Evolutionary conservation across 2,113 vertebrate species (phyloP).

Genomic region (Charadrius vociferus): DNA sequence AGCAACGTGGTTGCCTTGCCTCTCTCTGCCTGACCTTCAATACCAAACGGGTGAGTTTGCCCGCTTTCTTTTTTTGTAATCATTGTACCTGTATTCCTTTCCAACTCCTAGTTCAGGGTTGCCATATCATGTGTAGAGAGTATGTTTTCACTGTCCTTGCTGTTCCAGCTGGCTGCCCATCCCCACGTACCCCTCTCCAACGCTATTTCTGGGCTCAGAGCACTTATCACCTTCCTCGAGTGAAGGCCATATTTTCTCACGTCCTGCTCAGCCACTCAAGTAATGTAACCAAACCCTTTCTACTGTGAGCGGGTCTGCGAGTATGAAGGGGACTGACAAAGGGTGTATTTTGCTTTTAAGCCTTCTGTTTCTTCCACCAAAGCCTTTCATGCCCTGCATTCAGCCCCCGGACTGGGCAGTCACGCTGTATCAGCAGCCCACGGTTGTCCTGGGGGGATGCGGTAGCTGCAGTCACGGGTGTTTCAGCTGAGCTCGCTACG

Average conservation of each 20-base stretch:
- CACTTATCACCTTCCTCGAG: background rate
- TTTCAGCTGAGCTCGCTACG: accelerated
- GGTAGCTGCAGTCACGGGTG: background rate
- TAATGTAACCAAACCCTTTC: background rate
- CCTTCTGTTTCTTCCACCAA: background rate
- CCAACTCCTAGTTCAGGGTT: background rate
- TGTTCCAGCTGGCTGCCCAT: background rate
- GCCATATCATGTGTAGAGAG: background rate
- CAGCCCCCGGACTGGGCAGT: background rate
- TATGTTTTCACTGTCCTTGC: background rate
- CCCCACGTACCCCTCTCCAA: background rate
- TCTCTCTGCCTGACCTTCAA: background rate
- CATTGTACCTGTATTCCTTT: background rate
- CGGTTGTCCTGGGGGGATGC: accelerated
- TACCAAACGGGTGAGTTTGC: background rate
- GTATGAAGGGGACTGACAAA: background rate
- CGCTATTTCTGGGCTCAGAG: background rate
- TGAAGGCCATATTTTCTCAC: background rate
- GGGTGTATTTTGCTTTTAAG: background rate
- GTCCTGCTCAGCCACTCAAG: background rate
- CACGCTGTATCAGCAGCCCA: accelerated
- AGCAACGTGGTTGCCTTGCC: accelerated
- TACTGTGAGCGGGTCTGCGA: background rate
- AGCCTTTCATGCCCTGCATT: background rate
- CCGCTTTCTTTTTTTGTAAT: background rate